Conservation (phyloP, 1,140 invertebrate genomes). For the Oncopodura yosiiana region DNA sequence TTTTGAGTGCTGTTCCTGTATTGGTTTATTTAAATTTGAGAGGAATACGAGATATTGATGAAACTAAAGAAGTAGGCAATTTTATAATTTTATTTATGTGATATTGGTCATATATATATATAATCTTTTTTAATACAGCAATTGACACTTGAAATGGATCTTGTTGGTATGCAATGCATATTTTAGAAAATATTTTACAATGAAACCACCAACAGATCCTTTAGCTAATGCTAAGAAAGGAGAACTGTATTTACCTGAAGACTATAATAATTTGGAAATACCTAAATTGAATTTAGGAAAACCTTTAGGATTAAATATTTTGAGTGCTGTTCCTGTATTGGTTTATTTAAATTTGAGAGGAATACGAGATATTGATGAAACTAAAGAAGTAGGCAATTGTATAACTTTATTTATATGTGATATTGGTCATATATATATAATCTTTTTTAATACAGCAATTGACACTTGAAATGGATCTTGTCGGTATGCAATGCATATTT, state of each 20-base stretch:
- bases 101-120: not conserved
- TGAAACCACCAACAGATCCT: not conserved
- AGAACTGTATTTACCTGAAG: constrained; percentile 18
- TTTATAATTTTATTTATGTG: not conserved
- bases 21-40: constrained; percentile 18
- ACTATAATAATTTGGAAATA: constrained; percentile 24
- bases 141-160: constrained; percentile 13
- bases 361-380: constrained; percentile 11
- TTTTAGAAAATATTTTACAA: no score
- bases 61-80: constrained; percentile 12
- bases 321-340: constrained; percentile 15
- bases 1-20: constrained; percentile 14
- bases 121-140: not conserved
- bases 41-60: constrained; percentile 9
- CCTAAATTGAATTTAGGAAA: constrained; percentile 21
- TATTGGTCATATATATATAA: not conserved
- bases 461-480: constrained; percentile 13
- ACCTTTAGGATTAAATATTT: constrained; percentile 2
- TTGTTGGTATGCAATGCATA: no score
- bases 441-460: not conserved
- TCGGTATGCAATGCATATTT: no score
- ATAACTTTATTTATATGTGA: not conserved
- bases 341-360: constrained; percentile 17
- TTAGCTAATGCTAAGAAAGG: constrained; percentile 2
- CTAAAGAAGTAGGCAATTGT: constrained; percentile 3